Evolutionary conservation across 2,113 vertebrate genomes (phyloP), one percentile per base, ranked within the genome.

Genomic region (Embiotoca jacksoni): DNA sequence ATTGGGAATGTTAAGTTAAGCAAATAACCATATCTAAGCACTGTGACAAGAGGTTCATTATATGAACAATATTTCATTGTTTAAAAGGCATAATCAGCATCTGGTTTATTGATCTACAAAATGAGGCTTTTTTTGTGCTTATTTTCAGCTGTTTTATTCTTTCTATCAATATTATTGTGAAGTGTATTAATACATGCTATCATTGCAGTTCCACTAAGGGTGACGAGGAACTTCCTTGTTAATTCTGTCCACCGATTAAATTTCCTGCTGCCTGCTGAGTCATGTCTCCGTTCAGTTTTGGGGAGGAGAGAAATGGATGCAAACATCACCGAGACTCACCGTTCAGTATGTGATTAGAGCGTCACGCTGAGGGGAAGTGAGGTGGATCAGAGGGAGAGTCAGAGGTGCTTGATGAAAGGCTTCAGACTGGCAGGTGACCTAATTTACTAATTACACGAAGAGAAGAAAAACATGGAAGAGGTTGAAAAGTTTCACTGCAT

Each of bases 1-100:
- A 59, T 70, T 60, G 52, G 78, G 66, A 86, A 87, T 81, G 75
- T 83, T 83, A 70, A 74, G 74, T 88, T 77, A 85, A 82, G 59
- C 68, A 65, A 82, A 83, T 78, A 85, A 73, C 91, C 93, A 93
- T 94, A 96, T 96, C 96, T 94, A 95, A 96, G 94, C 96, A 96
- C 96, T 97, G 96, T 98, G 96, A 97, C 95, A 88, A 90, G 77
- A 86, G 82, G 75, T 82, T 89, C 80, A 74, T 86, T 76, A 72
- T 80, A 81, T 87, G 74, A 90, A 88, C 78, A 69, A 71, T 74
- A 82, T 70, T 72, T 76, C 72, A 76, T 90, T 73, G 76, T 72
- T 83, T 72, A 71, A 85, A 23, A 88, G 67, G 72, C 56, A 30
- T 70, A 85, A 84, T 86, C 79, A 61, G 84, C 82, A 83, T 86